phyloP scores from a whole-genome alignment of 2,797 vertebrate species.

The Lithobates pipiens region DNA sequence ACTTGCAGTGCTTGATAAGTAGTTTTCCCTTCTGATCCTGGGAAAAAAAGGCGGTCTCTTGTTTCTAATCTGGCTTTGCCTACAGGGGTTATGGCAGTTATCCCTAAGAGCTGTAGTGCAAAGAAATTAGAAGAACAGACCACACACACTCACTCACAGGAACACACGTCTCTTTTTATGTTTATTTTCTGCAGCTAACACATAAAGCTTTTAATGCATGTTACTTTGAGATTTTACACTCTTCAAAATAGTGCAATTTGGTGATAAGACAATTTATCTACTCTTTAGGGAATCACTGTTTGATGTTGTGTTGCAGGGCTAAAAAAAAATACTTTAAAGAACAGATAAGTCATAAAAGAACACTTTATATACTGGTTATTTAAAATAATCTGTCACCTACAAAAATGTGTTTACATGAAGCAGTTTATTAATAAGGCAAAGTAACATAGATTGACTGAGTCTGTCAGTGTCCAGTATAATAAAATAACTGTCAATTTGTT shows the following conservation, averaged over 20 bases:
- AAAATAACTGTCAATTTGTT: too few species aligned
- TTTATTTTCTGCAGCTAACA: conserved; percentile 33
- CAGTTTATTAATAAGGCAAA: too few species aligned
- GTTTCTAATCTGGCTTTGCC: conserved; percentile 77
- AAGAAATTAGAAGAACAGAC: conserved; percentile 80
- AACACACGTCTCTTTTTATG: neutral
- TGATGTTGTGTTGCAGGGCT: neutral
- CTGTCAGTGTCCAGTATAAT: too few species aligned
- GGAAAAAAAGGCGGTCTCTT: conserved; percentile 68
- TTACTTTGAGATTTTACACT: conserved; percentile 72
- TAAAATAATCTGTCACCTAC: neutral
- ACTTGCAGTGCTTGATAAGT: conserved; percentile 75
- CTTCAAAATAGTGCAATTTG: neutral
- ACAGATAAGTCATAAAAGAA: neutral
- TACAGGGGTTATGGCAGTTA: conserved; percentile 73
- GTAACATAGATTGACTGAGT: too few species aligned
- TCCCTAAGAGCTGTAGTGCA: conserved; percentile 75
- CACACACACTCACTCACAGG: conserved; percentile 66
- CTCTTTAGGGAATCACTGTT: neutral
- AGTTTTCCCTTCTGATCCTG: conserved; percentile 73
- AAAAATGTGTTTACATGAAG: too few species aligned
- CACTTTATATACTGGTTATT: neutral
- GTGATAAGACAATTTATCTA: neutral
- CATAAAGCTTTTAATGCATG: conserved; percentile 2
- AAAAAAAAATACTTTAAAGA: neutral